Evolutionary conservation across 2,113 vertebrate genomes (phyloP).

Genomic region (Prunella himalayana): DNA sequence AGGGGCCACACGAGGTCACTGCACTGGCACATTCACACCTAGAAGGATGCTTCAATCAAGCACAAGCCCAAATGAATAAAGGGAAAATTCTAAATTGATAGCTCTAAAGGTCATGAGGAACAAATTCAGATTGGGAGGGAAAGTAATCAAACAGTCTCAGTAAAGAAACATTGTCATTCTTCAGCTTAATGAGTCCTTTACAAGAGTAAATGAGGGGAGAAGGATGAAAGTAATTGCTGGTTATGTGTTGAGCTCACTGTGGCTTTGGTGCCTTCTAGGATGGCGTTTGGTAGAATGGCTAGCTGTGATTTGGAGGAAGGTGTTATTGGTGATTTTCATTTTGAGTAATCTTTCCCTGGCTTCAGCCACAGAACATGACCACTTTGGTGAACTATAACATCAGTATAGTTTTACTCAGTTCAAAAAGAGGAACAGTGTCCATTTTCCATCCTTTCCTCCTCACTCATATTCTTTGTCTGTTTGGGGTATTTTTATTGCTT

Average conservation of each 20-base stretch:
- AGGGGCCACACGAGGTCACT: not conserved
- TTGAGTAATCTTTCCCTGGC: not conserved
- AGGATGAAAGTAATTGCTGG: constrained; percentile 66
- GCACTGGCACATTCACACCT: not conserved
- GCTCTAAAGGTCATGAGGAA: constrained; percentile 68
- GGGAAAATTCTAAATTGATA: constrained; percentile 44
- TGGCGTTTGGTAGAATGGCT: not conserved
- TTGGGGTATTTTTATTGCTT: not conserved
- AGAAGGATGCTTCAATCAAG: constrained; percentile 55
- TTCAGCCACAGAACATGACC: not conserved
- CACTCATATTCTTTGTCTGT: not conserved
- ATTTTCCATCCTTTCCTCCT: not conserved
- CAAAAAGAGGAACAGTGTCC: not conserved
- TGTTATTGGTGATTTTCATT: not conserved
- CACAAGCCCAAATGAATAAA: constrained; percentile 28
- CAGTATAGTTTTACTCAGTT: not conserved
- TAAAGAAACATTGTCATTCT: constrained; percentile 16
- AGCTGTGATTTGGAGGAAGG: not conserved
- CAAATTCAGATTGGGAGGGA: constrained; percentile 46
- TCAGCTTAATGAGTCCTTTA: constrained; percentile 64
- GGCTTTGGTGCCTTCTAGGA: not conserved
- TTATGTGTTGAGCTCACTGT: constrained; percentile 1
- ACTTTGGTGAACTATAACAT: not conserved
- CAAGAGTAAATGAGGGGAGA: constrained; percentile 64
- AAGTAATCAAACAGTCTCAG: constrained; percentile 66